Evolutionary conservation across 2,113 vertebrate species (phyloP).

Genomic region (Barbus barbus): DNA sequence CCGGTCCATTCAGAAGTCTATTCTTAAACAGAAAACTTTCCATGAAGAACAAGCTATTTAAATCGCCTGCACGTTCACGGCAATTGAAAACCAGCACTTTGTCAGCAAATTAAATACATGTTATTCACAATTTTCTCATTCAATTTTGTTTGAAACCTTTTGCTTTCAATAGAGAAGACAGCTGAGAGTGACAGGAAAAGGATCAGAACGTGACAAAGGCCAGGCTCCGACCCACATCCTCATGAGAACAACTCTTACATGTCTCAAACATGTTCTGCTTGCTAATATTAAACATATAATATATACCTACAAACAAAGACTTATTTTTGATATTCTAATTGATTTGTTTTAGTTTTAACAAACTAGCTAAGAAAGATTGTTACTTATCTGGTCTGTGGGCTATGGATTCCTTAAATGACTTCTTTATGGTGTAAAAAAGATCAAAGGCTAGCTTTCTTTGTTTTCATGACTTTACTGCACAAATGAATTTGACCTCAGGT

Average conservation of each 20-base stretch:
- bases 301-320: background rate
- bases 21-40: slow-evolving; percentile 7
- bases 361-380: background rate
- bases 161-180: background rate
- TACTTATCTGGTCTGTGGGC: background rate
- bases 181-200: background rate
- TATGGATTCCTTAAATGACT: background rate
- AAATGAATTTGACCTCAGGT: background rate
- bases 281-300: background rate
- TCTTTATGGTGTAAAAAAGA: background rate
- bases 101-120: background rate
- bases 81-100: background rate
- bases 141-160: background rate
- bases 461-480: background rate
- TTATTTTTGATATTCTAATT: background rate
- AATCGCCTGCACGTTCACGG: background rate
- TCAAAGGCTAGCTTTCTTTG: background rate
- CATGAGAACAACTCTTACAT: background rate
- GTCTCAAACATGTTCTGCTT: background rate
- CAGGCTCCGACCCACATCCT: too few species aligned
- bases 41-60: background rate
- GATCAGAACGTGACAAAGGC: too few species aligned
- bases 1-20: slow-evolving; percentile 5
- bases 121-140: background rate
- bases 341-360: background rate